Percentiles rank a stretch among this genome's conserved stretches.
These are phyloP conservation scores for Epirrhoe alternata DNA, from an alignment of 2,888 invertebrate genomes.

Conservation along the genomic window DNA sequence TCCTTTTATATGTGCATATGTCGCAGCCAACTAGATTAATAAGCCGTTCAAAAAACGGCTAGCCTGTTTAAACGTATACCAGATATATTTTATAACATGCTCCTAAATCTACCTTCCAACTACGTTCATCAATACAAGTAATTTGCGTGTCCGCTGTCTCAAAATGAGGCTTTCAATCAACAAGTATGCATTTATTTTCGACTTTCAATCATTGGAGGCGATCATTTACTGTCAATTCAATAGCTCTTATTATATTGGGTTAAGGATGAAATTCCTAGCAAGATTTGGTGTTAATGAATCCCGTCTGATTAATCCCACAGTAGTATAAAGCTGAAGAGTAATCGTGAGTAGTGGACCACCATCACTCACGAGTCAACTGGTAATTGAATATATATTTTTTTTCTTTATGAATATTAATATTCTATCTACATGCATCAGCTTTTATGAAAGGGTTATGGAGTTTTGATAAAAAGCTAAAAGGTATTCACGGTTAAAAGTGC, in stretches of 20 bases:
- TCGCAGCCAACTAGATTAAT: too few relatives aligned
- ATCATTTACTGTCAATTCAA: conserved; percentile 8
- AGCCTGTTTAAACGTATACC: too few relatives aligned
- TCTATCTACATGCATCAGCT: conserved; percentile 14
- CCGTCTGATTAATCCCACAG: conserved; percentile 25
- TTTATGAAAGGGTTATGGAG: conserved; percentile 14
- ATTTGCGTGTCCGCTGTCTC: conserved; percentile 15
- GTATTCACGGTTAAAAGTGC: not conserved
- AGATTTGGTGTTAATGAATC: conserved; percentile 24
- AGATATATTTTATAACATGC: not conserved
- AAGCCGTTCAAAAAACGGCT: too few relatives aligned
- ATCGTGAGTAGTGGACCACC: conserved; percentile 32
- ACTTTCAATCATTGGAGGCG: conserved; percentile 25
- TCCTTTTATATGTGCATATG: too few relatives aligned
- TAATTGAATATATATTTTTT: conserved; percentile 32
- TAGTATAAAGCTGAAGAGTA: conserved; percentile 4
- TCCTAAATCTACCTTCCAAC: not conserved
- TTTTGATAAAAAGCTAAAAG: conserved; percentile 20
- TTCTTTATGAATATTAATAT: conserved; percentile 21
- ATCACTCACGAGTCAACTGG: conserved; percentile 29
- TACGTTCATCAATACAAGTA: conserved; percentile 11
- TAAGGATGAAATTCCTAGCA: conserved; percentile 18
- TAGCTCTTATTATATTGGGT: conserved; percentile 6
- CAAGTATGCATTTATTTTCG: conserved; percentile 18
- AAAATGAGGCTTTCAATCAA: conserved; percentile 30